Evolutionary conservation across 2,888 invertebrate species (phyloP).

Genomic region (Carterocephalus palaemon): DNA sequence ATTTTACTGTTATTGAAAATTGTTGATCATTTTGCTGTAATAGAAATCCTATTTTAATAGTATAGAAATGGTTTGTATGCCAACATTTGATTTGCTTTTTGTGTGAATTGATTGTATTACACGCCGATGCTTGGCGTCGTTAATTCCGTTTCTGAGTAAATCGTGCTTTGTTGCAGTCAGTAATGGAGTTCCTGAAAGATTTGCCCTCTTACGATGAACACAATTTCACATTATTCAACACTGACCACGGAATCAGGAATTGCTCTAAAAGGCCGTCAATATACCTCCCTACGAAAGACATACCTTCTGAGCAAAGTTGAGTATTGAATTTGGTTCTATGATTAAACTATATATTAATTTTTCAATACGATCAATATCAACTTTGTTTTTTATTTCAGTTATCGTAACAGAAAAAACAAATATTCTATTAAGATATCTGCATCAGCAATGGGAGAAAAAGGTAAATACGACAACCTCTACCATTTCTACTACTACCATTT

Average conservation of each 20-base stretch:
- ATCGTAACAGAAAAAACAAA: slow-evolving; percentile 98
- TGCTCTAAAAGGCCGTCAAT: slow-evolving; percentile 92
- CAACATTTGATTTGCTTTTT: slow-evolving; percentile 25
- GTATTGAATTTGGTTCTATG: slow-evolving; percentile 37
- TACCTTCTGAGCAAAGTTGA: slow-evolving; percentile 95
- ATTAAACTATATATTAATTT: neutral
- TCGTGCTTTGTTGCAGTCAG: slow-evolving; percentile 81
- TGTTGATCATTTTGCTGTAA: slow-evolving; percentile 35
- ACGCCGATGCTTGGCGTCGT: slow-evolving; percentile 43
- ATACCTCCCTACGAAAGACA: slow-evolving; percentile 94
- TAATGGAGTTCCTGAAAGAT: slow-evolving; percentile 93
- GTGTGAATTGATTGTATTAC: slow-evolving; percentile 23
- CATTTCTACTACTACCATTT: neutral
- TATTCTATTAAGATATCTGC: slow-evolving; percentile 93
- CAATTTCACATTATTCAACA: slow-evolving; percentile 94
- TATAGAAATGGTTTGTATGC: slow-evolving; percentile 53
- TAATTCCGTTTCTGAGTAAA: slow-evolving; percentile 34
- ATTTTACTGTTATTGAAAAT: slow-evolving; percentile 45
- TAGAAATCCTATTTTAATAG: slow-evolving; percentile 36
- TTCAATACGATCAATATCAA: slow-evolving; percentile 6
- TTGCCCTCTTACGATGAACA: slow-evolving; percentile 93
- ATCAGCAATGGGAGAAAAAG: slow-evolving; percentile 98
- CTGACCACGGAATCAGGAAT: slow-evolving; percentile 89
- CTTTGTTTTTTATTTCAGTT: slow-evolving; percentile 79
- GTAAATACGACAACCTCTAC: slow-evolving; percentile 53